Conservation (phyloP, 2,888 invertebrate genomes). For the Aspidapion aeneum region DNA sequence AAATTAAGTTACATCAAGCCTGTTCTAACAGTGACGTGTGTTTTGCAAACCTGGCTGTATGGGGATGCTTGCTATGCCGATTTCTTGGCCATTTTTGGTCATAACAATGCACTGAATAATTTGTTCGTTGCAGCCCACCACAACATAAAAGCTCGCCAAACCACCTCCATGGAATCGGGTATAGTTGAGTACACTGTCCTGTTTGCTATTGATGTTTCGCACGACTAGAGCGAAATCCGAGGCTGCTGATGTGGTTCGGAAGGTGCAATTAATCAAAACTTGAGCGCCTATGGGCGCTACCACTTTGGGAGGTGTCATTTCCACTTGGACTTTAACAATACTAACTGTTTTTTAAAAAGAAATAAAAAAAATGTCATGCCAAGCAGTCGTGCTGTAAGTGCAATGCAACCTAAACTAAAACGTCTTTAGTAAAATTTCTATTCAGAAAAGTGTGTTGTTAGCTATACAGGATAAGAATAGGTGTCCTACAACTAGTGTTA, state of each 20-base stretch:
- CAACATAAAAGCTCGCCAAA: slow-evolving; percentile 37
- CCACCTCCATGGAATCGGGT: slow-evolving; percentile 25
- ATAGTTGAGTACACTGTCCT: slow-evolving; percentile 19
- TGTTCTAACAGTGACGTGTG: slow-evolving; percentile 19
- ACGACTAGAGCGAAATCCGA: slow-evolving; percentile 27
- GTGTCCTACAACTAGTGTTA: too few relatives aligned
- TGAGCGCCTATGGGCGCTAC: slow-evolving; percentile 43
- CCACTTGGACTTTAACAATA: slow-evolving; percentile 36
- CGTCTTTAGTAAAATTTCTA: too few relatives aligned
- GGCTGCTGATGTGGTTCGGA: slow-evolving; percentile 37
- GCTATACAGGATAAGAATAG: too few relatives aligned
- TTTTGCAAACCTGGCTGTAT: slow-evolving; percentile 34
- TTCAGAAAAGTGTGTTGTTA: too few relatives aligned
- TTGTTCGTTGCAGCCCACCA: slow-evolving; percentile 37
- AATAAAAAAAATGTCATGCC: neutral
- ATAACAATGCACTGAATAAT: slow-evolving; percentile 29
- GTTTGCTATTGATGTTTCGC: slow-evolving; percentile 26
- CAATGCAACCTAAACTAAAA: neutral
- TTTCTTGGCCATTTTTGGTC: slow-evolving; percentile 23
- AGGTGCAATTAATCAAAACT: slow-evolving; percentile 52
- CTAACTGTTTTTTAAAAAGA: neutral
- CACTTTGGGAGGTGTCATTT: slow-evolving; percentile 50
- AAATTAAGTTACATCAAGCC: slow-evolving; percentile 29
- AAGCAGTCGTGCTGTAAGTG: neutral
- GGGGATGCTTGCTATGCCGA: slow-evolving; percentile 27